Evolutionary conservation across 2,113 vertebrate genomes (phyloP).

Genomic region (Pteruthius melanotis): DNA sequence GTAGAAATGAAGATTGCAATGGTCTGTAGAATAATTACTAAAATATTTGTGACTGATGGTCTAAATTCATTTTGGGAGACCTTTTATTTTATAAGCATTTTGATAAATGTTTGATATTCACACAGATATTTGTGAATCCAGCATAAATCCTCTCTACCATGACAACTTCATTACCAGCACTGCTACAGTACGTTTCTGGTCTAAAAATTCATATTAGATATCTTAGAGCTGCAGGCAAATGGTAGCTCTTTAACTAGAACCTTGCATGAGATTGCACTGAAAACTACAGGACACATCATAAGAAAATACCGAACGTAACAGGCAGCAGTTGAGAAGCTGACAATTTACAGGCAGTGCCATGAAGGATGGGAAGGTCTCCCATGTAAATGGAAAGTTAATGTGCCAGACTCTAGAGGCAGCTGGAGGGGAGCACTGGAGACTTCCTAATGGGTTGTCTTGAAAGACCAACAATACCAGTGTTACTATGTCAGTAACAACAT

Average conservation of each 20-base stretch:
- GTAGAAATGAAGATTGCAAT: background rate
- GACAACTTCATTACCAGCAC: background rate
- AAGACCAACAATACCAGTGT: background rate
- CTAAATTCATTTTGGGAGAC: background rate
- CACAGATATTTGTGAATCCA: background rate
- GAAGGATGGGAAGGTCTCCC: background rate
- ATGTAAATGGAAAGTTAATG: fast-evolving
- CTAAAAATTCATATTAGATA: background rate
- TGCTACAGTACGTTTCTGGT: background rate
- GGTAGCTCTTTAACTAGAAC: background rate
- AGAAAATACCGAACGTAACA: fast-evolving
- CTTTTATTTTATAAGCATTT: background rate
- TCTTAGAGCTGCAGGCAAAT: background rate
- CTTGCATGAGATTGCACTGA: background rate
- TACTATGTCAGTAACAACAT: background rate
- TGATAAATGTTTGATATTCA: background rate
- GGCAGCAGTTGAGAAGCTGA: background rate
- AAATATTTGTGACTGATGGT: background rate
- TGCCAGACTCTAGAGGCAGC: background rate
- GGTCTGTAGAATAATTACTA: background rate
- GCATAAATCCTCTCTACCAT: background rate
- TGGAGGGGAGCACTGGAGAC: fast-evolving
- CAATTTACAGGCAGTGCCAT: background rate
- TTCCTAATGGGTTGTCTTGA: background rate
- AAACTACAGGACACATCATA: background rate